Evolutionary conservation across 2,797 vertebrate genomes (phyloP), one percentile per base, ranked within the genome.

Genomic region (Lagorchestes hirsutus): DNA sequence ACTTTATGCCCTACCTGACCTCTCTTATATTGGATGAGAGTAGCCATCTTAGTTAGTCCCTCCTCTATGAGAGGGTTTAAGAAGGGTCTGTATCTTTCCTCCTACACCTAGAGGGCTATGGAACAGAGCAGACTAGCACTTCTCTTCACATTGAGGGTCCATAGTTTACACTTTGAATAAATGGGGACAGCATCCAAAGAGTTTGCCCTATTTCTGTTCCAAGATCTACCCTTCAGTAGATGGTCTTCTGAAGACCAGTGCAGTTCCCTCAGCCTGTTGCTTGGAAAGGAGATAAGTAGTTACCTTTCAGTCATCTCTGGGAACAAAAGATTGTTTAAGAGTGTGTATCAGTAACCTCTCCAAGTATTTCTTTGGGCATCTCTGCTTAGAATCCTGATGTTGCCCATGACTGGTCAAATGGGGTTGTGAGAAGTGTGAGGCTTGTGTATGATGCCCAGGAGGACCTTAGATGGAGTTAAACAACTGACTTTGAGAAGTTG

Each of bases 21-120:
- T 5, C 56, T 55, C 54, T 92, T 91, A 57, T 12, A 67, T 67
- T 18, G 62, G 13, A n/a, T n/a, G 34, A 1, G 27, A 14, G 28
- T 58, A 14, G 16, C 13, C 31, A 57, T 92, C 94, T 91, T 95
- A 67, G 22, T 67, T 95, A 67, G 22, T 87, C 57, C 93, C 29
- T 91, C 27, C 58, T 87, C 91, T 18, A 93, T 54, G 11, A 18
- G 10, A 94, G 90, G 95, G 40, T 93, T 95, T 97, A 96, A 90
- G 57, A 96, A 90, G 57, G 10, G 92, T 12, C 2, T n/a, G 74
- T 55, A 57, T 95, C 34, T 91, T 55, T 87, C n/a, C 52, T 95
- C 55, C 56, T 92, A 58, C 54, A 95, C 93, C 82, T 97, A 46
- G 62, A 74, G 34, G 34, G 62, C 1, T 67, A 67, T n/a, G 14